These are phyloP conservation scores for Lucilia sericata DNA, from an alignment of 1,140 invertebrate genomes.

Conservation along the genomic window DNA sequence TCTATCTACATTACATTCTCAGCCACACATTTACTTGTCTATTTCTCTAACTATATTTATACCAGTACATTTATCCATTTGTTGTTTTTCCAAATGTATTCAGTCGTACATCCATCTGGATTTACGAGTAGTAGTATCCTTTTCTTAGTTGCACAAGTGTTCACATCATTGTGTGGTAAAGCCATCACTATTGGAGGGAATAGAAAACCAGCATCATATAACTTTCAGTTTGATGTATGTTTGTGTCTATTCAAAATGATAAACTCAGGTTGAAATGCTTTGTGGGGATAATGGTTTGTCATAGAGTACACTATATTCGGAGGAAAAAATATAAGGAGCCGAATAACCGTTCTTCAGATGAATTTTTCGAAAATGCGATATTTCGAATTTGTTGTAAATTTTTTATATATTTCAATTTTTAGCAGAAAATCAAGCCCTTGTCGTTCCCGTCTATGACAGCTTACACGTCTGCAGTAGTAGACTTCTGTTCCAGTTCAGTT, in stretches of 20 bases:
- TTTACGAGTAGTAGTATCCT: neutral
- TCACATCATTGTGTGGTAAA: constrained; percentile 24
- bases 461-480: too few species aligned
- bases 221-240: constrained; percentile 1
- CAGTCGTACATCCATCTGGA: neutral
- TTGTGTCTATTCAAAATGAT: neutral
- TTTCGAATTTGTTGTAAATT: too few species aligned
- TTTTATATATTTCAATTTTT: too few species aligned
- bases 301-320: neutral
- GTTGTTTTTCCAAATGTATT: neutral
- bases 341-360: too few species aligned
- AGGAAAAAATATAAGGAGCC: neutral
- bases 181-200: neutral
- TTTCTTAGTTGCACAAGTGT: neutral
- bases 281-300: neutral
- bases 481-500: too few species aligned
- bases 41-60: neutral
- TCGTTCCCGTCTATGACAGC: too few species aligned
- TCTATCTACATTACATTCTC: neutral
- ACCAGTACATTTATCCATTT: neutral
- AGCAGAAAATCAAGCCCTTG: too few species aligned
- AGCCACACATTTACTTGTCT: neutral
- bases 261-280: neutral
- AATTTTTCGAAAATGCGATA: too few species aligned
- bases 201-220: neutral